phyloP scores from a whole-genome alignment of 2,113 vertebrate genomes.

The Delphinus delphis region DNA sequence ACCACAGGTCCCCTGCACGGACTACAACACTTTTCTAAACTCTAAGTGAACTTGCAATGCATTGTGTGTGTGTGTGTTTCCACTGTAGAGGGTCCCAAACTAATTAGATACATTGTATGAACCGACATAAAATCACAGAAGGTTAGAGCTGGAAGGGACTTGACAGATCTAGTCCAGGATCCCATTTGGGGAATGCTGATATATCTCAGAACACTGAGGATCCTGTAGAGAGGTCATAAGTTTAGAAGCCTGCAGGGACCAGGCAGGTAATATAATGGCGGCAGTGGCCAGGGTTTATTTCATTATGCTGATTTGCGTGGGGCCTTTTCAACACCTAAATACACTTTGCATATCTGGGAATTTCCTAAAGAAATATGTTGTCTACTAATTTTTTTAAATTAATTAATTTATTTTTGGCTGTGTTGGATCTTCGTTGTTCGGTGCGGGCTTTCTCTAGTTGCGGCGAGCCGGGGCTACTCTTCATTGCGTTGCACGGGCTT shows the following conservation, averaged over 20 bases:
- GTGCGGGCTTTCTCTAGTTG: no score
- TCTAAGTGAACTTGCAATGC: not conserved
- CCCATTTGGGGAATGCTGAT: not conserved
- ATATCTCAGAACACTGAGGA: not conserved
- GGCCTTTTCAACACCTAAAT: not conserved
- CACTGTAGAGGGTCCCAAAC: not conserved
- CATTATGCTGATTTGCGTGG: not conserved
- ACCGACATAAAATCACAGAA: not conserved
- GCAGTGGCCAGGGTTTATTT: not conserved
- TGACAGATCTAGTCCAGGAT: not conserved
- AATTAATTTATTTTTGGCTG: no score
- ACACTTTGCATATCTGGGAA: not conserved
- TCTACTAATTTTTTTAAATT: not conserved
- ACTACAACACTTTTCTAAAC: not conserved
- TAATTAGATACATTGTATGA: not conserved
- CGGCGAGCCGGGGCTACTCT: no score
- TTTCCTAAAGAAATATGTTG: not conserved
- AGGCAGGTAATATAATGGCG: not conserved
- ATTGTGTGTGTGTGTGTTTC: not conserved
- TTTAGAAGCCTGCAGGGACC: not conserved
- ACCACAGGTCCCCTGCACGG: not conserved
- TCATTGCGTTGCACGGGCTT: no score
- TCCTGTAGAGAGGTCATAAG: not conserved
- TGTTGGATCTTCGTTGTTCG: no score
- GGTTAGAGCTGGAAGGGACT: not conserved